Percentiles rank a stretch among this genome's conserved stretches.
Conservation (phyloP, 2,888 invertebrate species). For the Dinocampus coccinellae region DNA sequence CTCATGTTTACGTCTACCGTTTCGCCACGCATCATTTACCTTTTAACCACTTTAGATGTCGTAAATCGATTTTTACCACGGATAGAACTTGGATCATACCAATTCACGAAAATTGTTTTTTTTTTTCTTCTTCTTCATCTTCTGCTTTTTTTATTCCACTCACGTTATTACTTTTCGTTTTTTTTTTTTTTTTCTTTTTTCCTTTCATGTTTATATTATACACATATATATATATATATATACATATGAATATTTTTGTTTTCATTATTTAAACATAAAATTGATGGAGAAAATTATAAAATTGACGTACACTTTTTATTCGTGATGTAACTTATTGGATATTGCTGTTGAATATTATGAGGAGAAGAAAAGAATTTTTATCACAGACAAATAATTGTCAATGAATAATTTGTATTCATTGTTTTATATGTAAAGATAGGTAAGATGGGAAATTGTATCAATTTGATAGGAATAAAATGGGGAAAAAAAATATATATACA, state of each 20-base stretch:
- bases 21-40: constrained; percentile 47
- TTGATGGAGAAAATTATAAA: neutral
- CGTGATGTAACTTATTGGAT: neutral
- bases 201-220: too few relatives aligned
- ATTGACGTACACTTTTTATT: neutral
- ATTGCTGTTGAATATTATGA: neutral
- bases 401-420: neutral
- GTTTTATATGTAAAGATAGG: too few relatives aligned
- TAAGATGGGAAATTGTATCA: neutral
- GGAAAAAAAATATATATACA: too few relatives aligned
- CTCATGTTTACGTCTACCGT: constrained; percentile 49
- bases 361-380: neutral
- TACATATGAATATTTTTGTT: neutral
- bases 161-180: neutral
- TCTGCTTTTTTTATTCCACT: too few relatives aligned
- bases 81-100: neutral
- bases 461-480: neutral
- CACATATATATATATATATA: neutral
- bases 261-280: neutral
- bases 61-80: constrained; percentile 18
- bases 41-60: constrained; percentile 32
- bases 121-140: too few relatives aligned
- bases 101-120: neutral
- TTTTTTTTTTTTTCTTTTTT: neutral
- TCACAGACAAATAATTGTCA: neutral